Percentiles rank a stretch among this genome's conserved stretches.
Evolutionary conservation across 2,113 vertebrate genomes (phyloP).

Genomic region (Progne subis): DNA sequence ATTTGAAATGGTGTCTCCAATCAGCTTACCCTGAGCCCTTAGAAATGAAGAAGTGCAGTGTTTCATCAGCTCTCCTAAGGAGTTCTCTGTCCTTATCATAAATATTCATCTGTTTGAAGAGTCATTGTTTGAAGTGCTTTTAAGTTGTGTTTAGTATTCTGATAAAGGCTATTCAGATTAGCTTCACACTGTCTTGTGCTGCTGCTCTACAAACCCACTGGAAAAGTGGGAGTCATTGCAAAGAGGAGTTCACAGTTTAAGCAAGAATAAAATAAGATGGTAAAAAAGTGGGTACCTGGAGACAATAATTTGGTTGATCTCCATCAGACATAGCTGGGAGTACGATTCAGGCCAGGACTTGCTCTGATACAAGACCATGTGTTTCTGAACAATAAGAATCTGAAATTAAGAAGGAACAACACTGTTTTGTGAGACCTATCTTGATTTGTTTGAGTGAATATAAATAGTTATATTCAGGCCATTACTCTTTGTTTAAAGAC

Average conservation of each 20-base stretch:
- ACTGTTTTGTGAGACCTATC: background rate
- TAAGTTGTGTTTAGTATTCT: background rate
- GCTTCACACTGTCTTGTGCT: background rate
- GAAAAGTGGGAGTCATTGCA: background rate
- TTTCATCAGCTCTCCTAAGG: background rate
- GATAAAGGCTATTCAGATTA: background rate
- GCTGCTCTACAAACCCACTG: background rate
- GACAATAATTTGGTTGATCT: background rate
- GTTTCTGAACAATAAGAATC: background rate
- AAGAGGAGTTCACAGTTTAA: background rate
- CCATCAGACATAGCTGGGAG: background rate
- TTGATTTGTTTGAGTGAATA: background rate
- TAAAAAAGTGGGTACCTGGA: background rate
- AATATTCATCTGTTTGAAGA: background rate
- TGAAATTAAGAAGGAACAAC: background rate
- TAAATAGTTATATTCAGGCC: background rate
- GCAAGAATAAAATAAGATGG: background rate
- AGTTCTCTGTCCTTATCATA: background rate
- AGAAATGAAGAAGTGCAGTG: background rate
- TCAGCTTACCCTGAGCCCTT: background rate
- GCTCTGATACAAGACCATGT: background rate
- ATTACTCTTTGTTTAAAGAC: background rate
- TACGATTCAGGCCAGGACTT: background rate
- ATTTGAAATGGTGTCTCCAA: background rate
- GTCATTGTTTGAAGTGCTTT: background rate